Conservation (phyloP, 2,888 invertebrate species). For the Oasisia sp. region DNA sequence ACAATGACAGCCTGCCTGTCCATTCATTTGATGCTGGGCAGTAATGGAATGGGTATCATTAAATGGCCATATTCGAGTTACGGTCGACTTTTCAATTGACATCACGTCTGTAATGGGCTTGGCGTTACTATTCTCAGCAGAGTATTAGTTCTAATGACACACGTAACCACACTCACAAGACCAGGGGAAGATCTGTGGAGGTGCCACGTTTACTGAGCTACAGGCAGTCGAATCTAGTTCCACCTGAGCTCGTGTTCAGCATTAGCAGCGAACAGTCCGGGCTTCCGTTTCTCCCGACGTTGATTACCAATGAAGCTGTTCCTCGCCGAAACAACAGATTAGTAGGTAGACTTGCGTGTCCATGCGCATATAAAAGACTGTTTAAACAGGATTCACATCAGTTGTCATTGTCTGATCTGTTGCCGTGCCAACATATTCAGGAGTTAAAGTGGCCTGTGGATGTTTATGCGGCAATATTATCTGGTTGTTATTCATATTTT, state of each 20-base stretch:
- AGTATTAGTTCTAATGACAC: background rate
- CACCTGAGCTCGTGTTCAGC: background rate
- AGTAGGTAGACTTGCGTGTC: too few relatives aligned
- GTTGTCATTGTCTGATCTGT: too few relatives aligned
- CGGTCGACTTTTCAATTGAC: conserved; percentile 10
- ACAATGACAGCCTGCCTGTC: background rate
- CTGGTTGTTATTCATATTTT: too few relatives aligned
- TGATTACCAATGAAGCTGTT: too few relatives aligned
- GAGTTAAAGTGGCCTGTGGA: too few relatives aligned
- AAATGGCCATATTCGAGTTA: background rate
- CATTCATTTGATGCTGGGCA: background rate
- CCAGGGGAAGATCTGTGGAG: background rate
- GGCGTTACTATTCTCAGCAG: background rate
- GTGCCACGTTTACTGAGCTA: background rate
- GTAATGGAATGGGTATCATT: background rate
- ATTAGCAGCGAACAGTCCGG: too few relatives aligned
- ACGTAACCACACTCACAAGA: background rate
- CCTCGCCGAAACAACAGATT: too few relatives aligned
- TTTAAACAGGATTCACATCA: too few relatives aligned
- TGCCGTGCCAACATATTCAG: too few relatives aligned
- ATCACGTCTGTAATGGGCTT: background rate
- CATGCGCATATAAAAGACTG: too few relatives aligned
- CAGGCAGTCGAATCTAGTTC: background rate
- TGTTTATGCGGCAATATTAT: too few relatives aligned
- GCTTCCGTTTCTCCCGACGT: too few relatives aligned